These are phyloP conservation scores for Tympanuchus pallidicinctus DNA, from an alignment of 2,113 vertebrate species.

Conservation along the genomic window DNA sequence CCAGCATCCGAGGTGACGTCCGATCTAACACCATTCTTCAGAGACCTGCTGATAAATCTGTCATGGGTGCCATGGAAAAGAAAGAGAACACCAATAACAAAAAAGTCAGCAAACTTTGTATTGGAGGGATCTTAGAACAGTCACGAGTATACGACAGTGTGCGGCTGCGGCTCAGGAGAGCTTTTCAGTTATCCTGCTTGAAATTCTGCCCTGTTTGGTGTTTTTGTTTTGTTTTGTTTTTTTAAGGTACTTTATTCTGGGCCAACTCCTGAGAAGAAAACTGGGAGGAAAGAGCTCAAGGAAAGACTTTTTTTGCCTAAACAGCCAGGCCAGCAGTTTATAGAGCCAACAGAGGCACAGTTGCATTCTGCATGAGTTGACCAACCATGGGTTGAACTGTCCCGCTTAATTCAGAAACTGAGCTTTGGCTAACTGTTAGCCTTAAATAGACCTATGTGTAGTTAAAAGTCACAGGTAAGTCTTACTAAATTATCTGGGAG, in stretches of 20 bases:
- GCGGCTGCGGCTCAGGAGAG: not conserved
- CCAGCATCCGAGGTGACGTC: not conserved
- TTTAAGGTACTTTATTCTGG: not conserved
- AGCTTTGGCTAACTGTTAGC: not conserved
- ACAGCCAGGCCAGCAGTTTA: not conserved
- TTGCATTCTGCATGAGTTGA: not conserved
- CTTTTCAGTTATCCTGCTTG: not conserved
- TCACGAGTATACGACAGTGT: fast-evolving
- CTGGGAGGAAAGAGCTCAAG: conserved; percentile 27
- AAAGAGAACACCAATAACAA: not conserved
- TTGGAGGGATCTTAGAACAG: not conserved
- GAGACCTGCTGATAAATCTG: not conserved
- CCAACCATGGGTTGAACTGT: not conserved
- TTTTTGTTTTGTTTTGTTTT: not conserved
- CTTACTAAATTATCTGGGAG: not conserved
- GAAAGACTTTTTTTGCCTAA: conserved; percentile 11
- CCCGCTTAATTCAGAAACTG: not conserved
- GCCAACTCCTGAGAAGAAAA: conserved; percentile 6
- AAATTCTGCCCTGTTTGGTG: not conserved
- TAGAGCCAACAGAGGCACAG: not conserved
- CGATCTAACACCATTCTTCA: not conserved
- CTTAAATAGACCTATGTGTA: not conserved
- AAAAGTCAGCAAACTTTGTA: not conserved
- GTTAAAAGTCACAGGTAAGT: not conserved
- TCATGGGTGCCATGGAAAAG: fast-evolving